Conservation (phyloP, 2,888 invertebrate species). For the Brachycybe producta region DNA sequence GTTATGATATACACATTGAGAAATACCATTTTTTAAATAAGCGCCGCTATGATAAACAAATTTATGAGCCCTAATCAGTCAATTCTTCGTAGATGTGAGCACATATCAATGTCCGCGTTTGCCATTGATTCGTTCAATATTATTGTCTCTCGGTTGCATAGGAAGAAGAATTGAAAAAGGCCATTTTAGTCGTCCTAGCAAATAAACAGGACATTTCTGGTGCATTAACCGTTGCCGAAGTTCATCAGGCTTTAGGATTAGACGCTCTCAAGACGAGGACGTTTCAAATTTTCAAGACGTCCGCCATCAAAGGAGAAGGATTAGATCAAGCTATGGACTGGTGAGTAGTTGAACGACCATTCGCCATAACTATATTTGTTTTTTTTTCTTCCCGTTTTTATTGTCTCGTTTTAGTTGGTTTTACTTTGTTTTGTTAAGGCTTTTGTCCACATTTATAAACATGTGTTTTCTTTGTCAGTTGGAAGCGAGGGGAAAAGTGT, state of each 20-base stretch:
- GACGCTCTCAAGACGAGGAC: constrained; percentile 91
- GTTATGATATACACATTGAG: no score
- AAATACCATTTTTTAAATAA: no score
- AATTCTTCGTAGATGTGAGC: background rate
- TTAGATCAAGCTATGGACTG: constrained; percentile 99
- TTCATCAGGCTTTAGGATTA: constrained; percentile 88
- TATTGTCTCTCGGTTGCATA: constrained; percentile 32
- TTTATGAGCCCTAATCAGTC: no score
- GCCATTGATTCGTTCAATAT: background rate
- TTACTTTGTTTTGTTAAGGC: no score
- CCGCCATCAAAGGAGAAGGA: constrained; percentile 95
- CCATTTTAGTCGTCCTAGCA: constrained; percentile 89
- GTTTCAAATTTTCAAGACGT: constrained; percentile 99
- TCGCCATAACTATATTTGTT: background rate
- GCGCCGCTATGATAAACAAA: background rate
- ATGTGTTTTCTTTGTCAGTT: background rate
- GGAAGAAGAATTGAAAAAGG: constrained; percentile 95
- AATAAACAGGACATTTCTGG: constrained; percentile 99
- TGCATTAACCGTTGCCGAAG: constrained; percentile 87
- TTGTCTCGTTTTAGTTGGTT: background rate
- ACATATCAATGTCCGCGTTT: background rate
- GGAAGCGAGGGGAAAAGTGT: background rate
- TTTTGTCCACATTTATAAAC: background rate
- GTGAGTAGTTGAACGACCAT: constrained; percentile 36
- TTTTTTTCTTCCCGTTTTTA: no score